These are phyloP conservation scores for Trichogramma dendrolimi DNA, from an alignment of 2,888 invertebrate species.

Conservation along the genomic window DNA sequence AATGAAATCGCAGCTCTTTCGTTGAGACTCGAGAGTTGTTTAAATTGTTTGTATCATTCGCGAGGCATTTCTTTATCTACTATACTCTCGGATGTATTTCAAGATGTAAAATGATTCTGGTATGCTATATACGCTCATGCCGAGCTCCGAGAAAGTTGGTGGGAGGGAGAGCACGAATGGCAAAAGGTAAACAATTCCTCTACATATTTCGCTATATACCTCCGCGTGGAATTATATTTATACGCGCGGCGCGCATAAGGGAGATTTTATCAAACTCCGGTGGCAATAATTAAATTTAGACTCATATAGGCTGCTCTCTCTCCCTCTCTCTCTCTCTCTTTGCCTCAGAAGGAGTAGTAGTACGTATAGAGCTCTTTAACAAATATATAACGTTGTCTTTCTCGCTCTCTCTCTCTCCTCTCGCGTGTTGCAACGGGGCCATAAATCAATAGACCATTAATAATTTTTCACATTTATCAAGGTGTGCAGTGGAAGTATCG, in stretches of 20 bases:
- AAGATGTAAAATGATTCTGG: too few relatives aligned
- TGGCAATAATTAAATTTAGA: constrained; percentile 26
- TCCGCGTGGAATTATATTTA: not conserved
- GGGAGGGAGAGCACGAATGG: not conserved
- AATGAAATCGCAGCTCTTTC: not conserved
- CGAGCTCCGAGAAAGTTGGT: not conserved
- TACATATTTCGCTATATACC: not conserved
- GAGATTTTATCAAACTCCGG: constrained; percentile 6
- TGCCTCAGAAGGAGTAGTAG: not conserved
- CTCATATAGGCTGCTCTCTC: constrained; percentile 1
- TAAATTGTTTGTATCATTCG: not conserved
- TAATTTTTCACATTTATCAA: too few relatives aligned
- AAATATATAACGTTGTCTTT: not conserved
- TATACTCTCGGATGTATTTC: not conserved
- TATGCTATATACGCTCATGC: not conserved
- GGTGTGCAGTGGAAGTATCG: too few relatives aligned
- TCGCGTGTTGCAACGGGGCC: not conserved
- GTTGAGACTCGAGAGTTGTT: not conserved
- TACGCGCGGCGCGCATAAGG: not conserved
- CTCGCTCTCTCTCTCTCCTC: not conserved
- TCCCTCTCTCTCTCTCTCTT: not conserved
- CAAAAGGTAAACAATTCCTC: constrained; percentile 8
- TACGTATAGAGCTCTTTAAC: not conserved
- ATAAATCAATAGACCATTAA: too few relatives aligned
- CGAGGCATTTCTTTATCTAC: not conserved